Conservation (phyloP, 2,113 vertebrate species). For the Petaurus breviceps region DNA sequence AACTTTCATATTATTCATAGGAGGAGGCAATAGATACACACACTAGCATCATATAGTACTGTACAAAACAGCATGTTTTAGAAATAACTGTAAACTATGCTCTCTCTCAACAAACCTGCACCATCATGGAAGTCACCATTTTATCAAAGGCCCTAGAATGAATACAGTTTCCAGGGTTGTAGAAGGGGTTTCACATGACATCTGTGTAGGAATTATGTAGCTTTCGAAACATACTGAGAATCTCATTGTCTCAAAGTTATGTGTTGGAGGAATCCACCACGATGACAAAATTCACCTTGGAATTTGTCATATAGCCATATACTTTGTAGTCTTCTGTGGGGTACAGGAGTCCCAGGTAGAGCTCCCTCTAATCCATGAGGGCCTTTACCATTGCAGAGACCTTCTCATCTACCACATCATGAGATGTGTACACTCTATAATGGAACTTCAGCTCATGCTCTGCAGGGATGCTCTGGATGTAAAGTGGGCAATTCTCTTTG, state of each 20-base stretch:
- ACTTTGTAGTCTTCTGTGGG: too few relatives aligned
- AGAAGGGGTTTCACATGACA: constrained; percentile 98
- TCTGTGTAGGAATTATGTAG: constrained; percentile 97
- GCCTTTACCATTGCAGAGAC: constrained; percentile 53
- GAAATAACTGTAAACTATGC: rapidly evolving
- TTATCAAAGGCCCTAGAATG: constrained; percentile 93
- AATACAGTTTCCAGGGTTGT: constrained; percentile 95
- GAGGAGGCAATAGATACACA: too few relatives aligned
- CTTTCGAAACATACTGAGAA: constrained; percentile 92
- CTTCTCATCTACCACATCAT: constrained; percentile 93
- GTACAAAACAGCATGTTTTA: constrained; percentile 59
- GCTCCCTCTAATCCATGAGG: too few relatives aligned
- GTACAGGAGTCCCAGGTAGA: too few relatives aligned
- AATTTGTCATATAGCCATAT: too few relatives aligned
- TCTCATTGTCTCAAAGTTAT: too few relatives aligned
- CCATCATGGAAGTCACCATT: constrained; percentile 96
- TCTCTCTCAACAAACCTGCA: constrained; percentile 88
- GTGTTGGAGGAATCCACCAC: too few relatives aligned
- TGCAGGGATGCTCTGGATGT: constrained; percentile 92
- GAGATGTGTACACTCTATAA: constrained; percentile 96
- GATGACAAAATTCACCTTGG: too few relatives aligned
- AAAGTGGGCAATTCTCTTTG: constrained; percentile 98
- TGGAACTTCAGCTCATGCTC: constrained; percentile 82
- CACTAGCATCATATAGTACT: rapidly evolving
- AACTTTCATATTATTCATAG: too few relatives aligned